Evolutionary conservation across 2,888 invertebrate species (phyloP), one percentile per base, ranked within the genome.

Genomic region (Scaptomyza polygonia): DNA sequence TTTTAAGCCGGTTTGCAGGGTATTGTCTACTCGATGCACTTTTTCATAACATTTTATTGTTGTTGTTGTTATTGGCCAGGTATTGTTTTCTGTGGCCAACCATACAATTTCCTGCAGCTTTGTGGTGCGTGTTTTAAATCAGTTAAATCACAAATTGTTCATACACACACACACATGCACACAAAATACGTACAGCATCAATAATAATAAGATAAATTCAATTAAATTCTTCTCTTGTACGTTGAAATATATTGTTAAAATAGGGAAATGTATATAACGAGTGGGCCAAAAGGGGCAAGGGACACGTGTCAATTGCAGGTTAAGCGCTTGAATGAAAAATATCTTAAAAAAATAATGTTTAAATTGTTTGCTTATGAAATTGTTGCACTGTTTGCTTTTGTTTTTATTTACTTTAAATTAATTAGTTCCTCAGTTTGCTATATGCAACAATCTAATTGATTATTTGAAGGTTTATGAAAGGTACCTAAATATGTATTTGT

Each of bases 151-250:
- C 45, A 74, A 74, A 68, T 70, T 62, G 61, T 66, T 73, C 40
- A 49, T 36, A 42, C 47, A 36, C 27, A 71, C 44, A 34, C 27
- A 32, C 18, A 44, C 40, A 21, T 18, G 2, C 42, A 18, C 12
- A n/a, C 39, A 29, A 11, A 25, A 27, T 1, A 9, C 0, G 29
- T 48, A 49, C 42, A 48, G 36, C 63, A 77, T 86, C 79, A 86
- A 86, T 79, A 86, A 86, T 79, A 73, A 77, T 51, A 55, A 56
- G 65, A 84, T 59, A 65, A 71, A 81, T 84, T 69, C 51, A 77
- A 73, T 72, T 57, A 68, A 39, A 70, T 45, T 52, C 42, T 27
- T 18, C 53, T 8, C 42, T 8, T 21, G 21, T 21, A 4, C 21
- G 21, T 21, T 5, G n/a, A n/a, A 5, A 51, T 11, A 49, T 25